Percentiles rank a stretch among this genome's conserved stretches.
Evolutionary conservation across 2,888 invertebrate species (phyloP).

Genomic region (Agonopterix arenella): DNA sequence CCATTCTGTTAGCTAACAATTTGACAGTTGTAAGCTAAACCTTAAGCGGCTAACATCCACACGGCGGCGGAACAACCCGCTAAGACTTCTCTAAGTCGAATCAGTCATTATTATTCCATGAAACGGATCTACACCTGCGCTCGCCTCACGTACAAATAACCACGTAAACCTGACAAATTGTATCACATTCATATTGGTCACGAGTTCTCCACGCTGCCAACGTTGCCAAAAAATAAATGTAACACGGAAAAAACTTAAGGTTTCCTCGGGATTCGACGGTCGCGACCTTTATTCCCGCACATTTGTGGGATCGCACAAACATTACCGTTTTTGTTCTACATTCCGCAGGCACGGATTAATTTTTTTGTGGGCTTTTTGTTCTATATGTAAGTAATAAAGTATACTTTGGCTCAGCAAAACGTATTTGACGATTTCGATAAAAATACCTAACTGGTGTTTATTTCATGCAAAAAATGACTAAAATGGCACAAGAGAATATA

Average conservation of each 20-base stretch:
- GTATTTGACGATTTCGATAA: no score
- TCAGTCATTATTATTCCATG: constrained; percentile 66
- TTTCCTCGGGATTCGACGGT: constrained; percentile 29
- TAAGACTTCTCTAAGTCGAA: constrained; percentile 59
- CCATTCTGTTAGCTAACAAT: no score
- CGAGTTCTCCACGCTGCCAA: constrained; percentile 28
- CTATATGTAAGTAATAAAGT: not conserved
- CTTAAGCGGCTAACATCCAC: not conserved
- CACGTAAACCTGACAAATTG: constrained; percentile 71
- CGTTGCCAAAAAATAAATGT: constrained; percentile 47
- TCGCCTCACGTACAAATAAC: constrained; percentile 56
- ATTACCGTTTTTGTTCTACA: constrained; percentile 33
- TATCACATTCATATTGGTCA: constrained; percentile 67
- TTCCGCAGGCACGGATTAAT: constrained; percentile 23
- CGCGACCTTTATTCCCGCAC: constrained; percentile 29
- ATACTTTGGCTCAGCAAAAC: no score
- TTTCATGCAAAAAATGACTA: no score
- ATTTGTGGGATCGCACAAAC: constrained; percentile 31
- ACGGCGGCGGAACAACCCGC: not conserved
- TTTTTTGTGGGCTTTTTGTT: not conserved
- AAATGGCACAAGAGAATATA: no score
- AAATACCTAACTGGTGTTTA: no score
- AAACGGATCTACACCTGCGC: constrained; percentile 56
- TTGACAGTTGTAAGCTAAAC: not conserved
- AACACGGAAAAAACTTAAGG: constrained; percentile 31